Conservation (phyloP, 2,888 invertebrate genomes). For the Drosophila borealis region DNA sequence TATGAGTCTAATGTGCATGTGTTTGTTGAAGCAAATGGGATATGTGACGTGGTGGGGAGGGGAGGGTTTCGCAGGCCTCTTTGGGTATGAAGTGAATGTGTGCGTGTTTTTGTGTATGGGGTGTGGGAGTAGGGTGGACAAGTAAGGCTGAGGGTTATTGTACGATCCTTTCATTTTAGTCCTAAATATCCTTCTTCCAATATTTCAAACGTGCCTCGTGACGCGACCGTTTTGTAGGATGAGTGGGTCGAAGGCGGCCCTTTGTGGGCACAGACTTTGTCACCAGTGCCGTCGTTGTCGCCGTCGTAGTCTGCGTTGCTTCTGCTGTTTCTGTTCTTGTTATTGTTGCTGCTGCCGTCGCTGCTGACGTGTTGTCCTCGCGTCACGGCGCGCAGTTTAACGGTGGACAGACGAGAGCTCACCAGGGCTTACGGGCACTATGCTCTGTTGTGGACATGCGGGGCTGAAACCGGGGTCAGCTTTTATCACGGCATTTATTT, state of each 20-base stretch:
- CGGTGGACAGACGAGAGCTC: conserved; percentile 60
- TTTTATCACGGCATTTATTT: conserved; percentile 82
- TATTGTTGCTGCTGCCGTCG: conserved; percentile 65
- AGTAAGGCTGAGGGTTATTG: conserved; percentile 70
- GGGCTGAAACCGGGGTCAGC: conserved; percentile 60
- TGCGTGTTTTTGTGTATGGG: conserved; percentile 39
- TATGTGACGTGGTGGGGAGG: conserved; percentile 52
- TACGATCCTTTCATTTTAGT: conserved; percentile 80
- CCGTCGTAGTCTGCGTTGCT: conserved; percentile 35
- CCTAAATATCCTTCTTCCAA: conserved; percentile 82
- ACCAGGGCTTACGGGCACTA: conserved; percentile 46
- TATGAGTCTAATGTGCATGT: conserved; percentile 43
- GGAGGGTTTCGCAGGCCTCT: conserved; percentile 60
- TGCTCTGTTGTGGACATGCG: conserved; percentile 30
- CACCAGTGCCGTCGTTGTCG: conserved; percentile 46
- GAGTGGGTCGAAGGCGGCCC: conserved; percentile 64
- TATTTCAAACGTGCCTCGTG: conserved; percentile 82
- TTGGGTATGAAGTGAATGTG: conserved; percentile 58
- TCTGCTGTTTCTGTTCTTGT: conserved; percentile 51
- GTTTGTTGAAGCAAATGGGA: conserved; percentile 78
- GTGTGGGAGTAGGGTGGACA: conserved; percentile 38
- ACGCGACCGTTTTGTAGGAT: conserved; percentile 77
- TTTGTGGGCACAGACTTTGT: conserved; percentile 74
- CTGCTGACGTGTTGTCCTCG: conserved; percentile 78
- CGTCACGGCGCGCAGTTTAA: conserved; percentile 69